Evolutionary conservation across 2,113 vertebrate genomes (phyloP).

Genomic region (Alosa alosa): DNA sequence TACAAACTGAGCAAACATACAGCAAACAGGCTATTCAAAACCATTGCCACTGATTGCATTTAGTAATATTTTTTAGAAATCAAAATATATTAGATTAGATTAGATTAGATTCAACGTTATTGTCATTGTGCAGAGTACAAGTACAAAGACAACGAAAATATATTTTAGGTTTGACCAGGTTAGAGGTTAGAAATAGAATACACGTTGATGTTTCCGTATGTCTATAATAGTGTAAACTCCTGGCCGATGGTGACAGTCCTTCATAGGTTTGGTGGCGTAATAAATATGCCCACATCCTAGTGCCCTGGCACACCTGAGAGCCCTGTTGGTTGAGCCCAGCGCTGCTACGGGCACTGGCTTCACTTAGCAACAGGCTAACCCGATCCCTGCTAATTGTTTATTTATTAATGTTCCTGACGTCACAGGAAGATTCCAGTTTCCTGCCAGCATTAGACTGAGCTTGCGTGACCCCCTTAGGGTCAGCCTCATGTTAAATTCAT

Average conservation of each 20-base stretch:
- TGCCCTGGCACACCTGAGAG: neutral
- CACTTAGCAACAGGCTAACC: constrained; percentile 45
- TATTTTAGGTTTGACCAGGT: neutral
- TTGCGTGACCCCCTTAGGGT: constrained; percentile 21
- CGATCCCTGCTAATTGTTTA: constrained; percentile 60
- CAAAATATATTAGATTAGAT: neutral
- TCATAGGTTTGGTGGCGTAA: neutral
- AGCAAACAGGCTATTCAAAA: neutral
- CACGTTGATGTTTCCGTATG: neutral
- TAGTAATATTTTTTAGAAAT: neutral
- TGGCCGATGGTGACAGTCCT: neutral
- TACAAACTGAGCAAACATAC: too few species aligned
- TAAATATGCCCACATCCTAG: neutral
- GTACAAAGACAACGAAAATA: too few species aligned
- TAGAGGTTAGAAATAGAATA: neutral
- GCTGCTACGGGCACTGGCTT: constrained; percentile 7
- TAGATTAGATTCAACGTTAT: too few species aligned
- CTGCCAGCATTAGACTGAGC: constrained; percentile 18
- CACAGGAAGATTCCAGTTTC: constrained; percentile 64
- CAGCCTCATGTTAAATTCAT: constrained; percentile 63
- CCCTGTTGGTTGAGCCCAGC: neutral
- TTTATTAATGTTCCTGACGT: constrained; percentile 65
- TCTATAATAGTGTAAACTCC: neutral
- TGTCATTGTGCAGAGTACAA: too few species aligned
- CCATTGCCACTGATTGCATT: neutral